Evolutionary conservation across 1,140 invertebrate species (phyloP), one percentile per base, ranked within the genome.

Genomic region (Potamilus streckersoni): DNA sequence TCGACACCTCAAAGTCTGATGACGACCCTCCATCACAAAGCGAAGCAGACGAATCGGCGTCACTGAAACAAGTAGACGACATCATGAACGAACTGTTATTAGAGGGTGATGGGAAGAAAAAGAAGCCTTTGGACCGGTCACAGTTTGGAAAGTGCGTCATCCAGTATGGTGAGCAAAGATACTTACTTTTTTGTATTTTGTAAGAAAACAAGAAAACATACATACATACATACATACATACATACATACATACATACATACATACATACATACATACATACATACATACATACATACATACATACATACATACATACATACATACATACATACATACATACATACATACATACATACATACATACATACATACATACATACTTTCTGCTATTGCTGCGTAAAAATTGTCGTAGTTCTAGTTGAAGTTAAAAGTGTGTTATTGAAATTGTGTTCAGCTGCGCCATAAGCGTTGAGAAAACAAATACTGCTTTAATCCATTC

Each of bases 1-100:
- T 88, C 74, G 83, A 86, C 66, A 82, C 85, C 1, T 71, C 67
- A 19, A 85, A 84, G 74, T 78, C 82, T 16, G 87, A 86, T 59
- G 85, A 86, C n/a, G 84, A 87, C 57, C 23, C 20, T 27, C 15
- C 27, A 0, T 17, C 38, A 38, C 55, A 73, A n/a, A 17, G 64
- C 23, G 56, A 23, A 56, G 59, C 59, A 61, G 57, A 57, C 60
- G 70, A 61, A 27, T 75, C 13, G n/a, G 55, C 31, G 19, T 49
- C 17, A 23, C 71, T 66, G 59, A 67, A 64, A 17, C 66, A 68
- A 67, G 13, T 12, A 63, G 69, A 68, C 31, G 63, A 19, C 49
- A 49, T 58, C 65, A 59, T 56, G 61, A 59, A 14, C 55, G 67
- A 19, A 23, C 6, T 5, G 62, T 62, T 16, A 64, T 76, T 4